Percentiles rank a stretch among this genome's conserved stretches.
Evolutionary conservation across 2,113 vertebrate species (phyloP).

Genomic region (Heteronetta atricapilla): DNA sequence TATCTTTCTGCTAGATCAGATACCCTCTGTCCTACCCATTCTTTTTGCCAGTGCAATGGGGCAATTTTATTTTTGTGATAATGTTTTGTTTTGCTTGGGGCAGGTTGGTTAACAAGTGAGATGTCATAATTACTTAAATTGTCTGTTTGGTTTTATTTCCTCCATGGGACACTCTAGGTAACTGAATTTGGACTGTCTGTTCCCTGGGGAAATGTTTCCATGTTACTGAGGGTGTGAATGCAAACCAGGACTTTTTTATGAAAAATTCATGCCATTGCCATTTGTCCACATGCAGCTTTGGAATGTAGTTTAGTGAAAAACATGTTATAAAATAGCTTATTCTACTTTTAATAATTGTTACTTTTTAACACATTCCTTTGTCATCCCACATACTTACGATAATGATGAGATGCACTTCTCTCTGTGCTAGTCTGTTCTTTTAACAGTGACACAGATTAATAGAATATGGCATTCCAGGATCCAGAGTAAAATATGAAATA

Average conservation of each 20-base stretch:
- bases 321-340: background rate
- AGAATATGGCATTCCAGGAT: slow-evolving; percentile 59
- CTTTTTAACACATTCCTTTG: slow-evolving; percentile 29
- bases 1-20: background rate
- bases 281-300: background rate
- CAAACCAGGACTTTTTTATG: background rate
- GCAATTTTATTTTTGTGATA: background rate
- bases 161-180: background rate
- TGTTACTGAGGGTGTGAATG: background rate
- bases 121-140: slow-evolving; percentile 2
- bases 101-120: background rate
- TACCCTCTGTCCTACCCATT: background rate
- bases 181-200: slow-evolving; percentile 47
- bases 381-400: background rate
- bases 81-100: slow-evolving; percentile 1
- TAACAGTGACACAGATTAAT: slow-evolving; percentile 63
- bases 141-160: slow-evolving; percentile 33
- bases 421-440: slow-evolving; percentile 23
- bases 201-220: slow-evolving; percentile 10
- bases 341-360: slow-evolving; percentile 30
- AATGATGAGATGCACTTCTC: slow-evolving; percentile 22
- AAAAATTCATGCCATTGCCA: background rate
- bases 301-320: background rate
- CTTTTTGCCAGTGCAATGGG: background rate
- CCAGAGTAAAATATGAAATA: slow-evolving; percentile 46